Percentiles rank a stretch among this genome's conserved stretches.
These are phyloP conservation scores for Acipenser ruthenus DNA, from an alignment of 2,797 vertebrate species.

Conservation along the genomic window DNA sequence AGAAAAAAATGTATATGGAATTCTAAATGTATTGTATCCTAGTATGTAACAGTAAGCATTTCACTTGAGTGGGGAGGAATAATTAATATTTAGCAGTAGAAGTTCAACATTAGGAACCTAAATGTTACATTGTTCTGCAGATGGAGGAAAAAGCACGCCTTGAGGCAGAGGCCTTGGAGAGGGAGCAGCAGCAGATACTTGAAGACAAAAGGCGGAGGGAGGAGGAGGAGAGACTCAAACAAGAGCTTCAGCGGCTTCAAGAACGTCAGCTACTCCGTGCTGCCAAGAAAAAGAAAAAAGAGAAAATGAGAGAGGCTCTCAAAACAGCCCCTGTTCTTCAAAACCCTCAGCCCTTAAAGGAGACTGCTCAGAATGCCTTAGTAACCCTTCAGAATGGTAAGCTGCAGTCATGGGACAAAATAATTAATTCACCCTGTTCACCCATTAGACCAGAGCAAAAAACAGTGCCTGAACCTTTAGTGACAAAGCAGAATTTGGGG, in stretches of 20 bases:
- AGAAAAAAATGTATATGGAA: no score
- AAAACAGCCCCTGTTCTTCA: slow-evolving; percentile 51
- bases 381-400: slow-evolving; percentile 28
- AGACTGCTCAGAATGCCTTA: slow-evolving; percentile 59
- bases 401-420: slow-evolving; percentile 51
- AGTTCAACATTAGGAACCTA: no score
- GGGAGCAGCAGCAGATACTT: slow-evolving; percentile 68
- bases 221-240: slow-evolving; percentile 74
- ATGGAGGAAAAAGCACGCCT: slow-evolving; percentile 87
- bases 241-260: slow-evolving; percentile 78
- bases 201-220: slow-evolving; percentile 66
- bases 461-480: slow-evolving; percentile 34
- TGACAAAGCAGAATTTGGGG: slow-evolving; percentile 18
- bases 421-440: slow-evolving; percentile 42
- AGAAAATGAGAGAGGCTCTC: slow-evolving; percentile 60
- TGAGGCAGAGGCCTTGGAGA: slow-evolving; percentile 79
- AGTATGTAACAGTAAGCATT: no score
- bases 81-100: no score
- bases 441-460: slow-evolving; percentile 44
- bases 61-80: no score
- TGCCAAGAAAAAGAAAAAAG: slow-evolving; percentile 92
- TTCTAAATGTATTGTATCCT: no score
- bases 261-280: slow-evolving; percentile 79
- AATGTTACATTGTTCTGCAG: slow-evolving; percentile 43
- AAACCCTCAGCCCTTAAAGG: slow-evolving; percentile 66